Evolutionary conservation across 2,888 invertebrate genomes (phyloP).

Genomic region (Ernsta delagoae): DNA sequence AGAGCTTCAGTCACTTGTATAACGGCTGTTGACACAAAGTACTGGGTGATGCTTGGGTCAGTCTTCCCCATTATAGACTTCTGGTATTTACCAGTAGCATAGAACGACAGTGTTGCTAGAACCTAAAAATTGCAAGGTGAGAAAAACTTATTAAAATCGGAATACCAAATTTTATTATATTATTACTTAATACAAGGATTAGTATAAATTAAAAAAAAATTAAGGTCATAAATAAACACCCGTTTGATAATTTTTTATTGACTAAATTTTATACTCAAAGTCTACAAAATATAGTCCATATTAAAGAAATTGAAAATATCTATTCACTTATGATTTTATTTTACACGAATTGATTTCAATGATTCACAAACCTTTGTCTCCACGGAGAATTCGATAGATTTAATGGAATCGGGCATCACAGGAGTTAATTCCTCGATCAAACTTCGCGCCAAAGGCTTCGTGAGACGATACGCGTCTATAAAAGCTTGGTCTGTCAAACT

Average conservation of each 20-base stretch:
- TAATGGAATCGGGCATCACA: conserved; percentile 74
- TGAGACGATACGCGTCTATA: conserved; percentile 68
- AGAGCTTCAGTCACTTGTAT: conserved; percentile 73
- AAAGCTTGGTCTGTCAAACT: conserved; percentile 68
- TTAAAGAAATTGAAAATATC: no score
- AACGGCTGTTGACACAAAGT: conserved; percentile 71
- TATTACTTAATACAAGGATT: no score
- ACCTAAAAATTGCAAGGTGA: conserved; percentile 47
- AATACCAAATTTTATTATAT: no score
- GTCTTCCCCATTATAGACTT: conserved; percentile 69
- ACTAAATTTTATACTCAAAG: no score
- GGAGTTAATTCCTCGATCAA: conserved; percentile 71
- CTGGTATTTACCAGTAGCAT: conserved; percentile 73
- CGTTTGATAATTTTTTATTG: no score
- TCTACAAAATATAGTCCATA: no score
- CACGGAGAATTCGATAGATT: conserved; percentile 73
- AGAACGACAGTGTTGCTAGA: conserved; percentile 72
- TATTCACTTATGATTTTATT: no score
- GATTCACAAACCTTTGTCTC: conserved; percentile 65
- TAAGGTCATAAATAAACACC: no score
- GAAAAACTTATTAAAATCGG: no score
- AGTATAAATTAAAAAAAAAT: no score
- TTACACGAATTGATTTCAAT: no score
- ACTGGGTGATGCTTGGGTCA: conserved; percentile 70
- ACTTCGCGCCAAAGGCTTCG: conserved; percentile 69